Evolutionary conservation across 2,113 vertebrate species (phyloP), one percentile per base, ranked within the genome.

Genomic region (Proterorhinus semilunaris): DNA sequence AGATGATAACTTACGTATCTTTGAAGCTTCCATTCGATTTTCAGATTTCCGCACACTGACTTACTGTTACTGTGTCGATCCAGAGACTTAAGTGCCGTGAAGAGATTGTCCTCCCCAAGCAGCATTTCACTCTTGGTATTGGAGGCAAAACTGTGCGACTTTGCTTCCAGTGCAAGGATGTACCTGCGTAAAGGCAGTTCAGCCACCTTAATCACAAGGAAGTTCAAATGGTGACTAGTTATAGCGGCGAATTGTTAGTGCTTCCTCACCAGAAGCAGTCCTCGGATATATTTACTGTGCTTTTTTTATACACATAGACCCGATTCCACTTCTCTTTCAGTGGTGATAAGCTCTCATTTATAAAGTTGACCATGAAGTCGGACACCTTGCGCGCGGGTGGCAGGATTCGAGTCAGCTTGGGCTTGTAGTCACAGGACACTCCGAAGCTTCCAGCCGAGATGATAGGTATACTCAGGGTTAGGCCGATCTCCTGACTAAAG

Each of bases 381-480:
- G 83, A 89, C 80, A 98, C 55, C 80, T 98, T 99, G 59, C 96
- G 94, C 4, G 95, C 95, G 13, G 98, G 96, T n/a, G 94, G 93
- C 87, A 99, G 89, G 70, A 98, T 87, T 51, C 98, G 93, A 4
- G 94, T 95, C 80, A 99, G 79, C 62, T 94, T 95, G 66, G 89
- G 89, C 78, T 95, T 96, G 68, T 92, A 93, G 92, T 99, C 94
- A 87, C 98, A 99, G 0, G 98, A 95, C 66, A 98, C 78, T 45
- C 98, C 98, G 61, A 98, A 99, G 85, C 96, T 99, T 81, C 96
- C 98, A 10, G 96, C 95, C 16, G 98, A 98, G 90, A 99, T 96
- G 84, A 98, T 84, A 52, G 98, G 96, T 46, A 95, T 91, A 74
- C 85, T 93, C 84, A 96, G 83, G n/a, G 68, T 92, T 87, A 95